Evolutionary conservation across 1,140 invertebrate genomes (phyloP).

Genomic region (Sycobia sp.): DNA sequence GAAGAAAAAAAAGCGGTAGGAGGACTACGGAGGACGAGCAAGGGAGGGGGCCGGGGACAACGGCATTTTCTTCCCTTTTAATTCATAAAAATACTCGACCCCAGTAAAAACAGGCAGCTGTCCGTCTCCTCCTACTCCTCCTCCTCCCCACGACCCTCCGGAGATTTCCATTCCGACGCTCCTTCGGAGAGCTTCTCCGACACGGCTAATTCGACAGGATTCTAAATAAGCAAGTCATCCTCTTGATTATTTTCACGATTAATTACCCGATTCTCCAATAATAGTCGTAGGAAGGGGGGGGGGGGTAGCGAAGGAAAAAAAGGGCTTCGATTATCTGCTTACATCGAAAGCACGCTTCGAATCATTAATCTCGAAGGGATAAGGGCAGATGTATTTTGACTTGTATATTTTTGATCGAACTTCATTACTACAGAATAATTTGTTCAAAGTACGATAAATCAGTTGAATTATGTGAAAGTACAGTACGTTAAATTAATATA

Average conservation of each 20-base stretch:
- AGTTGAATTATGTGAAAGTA: no score
- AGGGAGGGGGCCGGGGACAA: not conserved
- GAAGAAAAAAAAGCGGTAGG: constrained; percentile 9
- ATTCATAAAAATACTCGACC: constrained; percentile 49
- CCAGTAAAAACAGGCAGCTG: constrained; percentile 32
- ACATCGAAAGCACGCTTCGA: constrained; percentile 8
- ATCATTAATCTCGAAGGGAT: constrained; percentile 26
- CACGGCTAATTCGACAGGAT: constrained; percentile 36
- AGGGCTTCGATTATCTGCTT: constrained; percentile 29
- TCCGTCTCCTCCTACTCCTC: not conserved
- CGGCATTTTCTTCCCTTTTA: constrained; percentile 44
- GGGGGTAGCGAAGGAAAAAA: no score
- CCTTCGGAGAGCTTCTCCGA: constrained; percentile 20
- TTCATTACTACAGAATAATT: constrained; percentile 16
- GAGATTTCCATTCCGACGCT: constrained; percentile 33
- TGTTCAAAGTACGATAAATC: not conserved
- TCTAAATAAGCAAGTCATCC: constrained; percentile 38
- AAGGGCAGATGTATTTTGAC: constrained; percentile 10
- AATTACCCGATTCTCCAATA: constrained; percentile 29
- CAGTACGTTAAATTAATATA: no score
- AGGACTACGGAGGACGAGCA: not conserved
- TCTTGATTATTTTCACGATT: constrained; percentile 38
- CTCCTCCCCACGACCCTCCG: constrained; percentile 30
- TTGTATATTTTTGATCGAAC: constrained; percentile 10
- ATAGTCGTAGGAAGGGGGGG: no score